Conservation (phyloP, 2,113 vertebrate genomes). For the Notechis scutatus region DNA sequence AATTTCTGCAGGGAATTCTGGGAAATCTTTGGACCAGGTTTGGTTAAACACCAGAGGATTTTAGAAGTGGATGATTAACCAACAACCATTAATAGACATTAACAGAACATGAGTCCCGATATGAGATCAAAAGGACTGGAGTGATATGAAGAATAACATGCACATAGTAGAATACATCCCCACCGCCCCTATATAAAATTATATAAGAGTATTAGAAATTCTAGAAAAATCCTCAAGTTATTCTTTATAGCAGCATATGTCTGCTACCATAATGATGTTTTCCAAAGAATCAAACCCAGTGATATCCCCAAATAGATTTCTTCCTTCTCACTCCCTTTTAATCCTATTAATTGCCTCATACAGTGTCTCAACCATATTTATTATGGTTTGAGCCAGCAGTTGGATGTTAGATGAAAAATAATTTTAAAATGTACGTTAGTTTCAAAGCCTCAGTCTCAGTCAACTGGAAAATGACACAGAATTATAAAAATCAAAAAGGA, state of each 20-base stretch:
- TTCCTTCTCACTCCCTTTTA: conserved; percentile 17
- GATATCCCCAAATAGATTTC: not conserved
- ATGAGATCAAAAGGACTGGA: not conserved
- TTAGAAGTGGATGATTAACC: not conserved
- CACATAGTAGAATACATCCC: not conserved
- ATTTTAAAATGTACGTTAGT: not conserved
- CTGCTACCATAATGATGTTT: not conserved
- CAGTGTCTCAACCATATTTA: not conserved
- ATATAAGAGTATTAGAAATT: not conserved
- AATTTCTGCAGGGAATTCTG: not conserved
- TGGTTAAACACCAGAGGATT: not conserved
- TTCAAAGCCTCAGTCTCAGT: not conserved
- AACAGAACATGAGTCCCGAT: not conserved
- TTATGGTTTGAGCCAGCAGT: not conserved
- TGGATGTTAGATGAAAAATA: not conserved
- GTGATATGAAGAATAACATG: not conserved
- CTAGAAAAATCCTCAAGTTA: not conserved
- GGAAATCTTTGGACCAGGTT: not conserved
- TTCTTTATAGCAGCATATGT: not conserved
- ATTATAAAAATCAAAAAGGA: not conserved
- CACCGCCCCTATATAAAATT: not conserved
- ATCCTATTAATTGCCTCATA: conserved; percentile 16
- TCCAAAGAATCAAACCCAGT: not conserved
- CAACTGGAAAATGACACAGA: not conserved
- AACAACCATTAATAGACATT: not conserved